These are phyloP conservation scores for Xenops minutus DNA, from an alignment of 2,797 vertebrate species.

Conservation along the genomic window DNA sequence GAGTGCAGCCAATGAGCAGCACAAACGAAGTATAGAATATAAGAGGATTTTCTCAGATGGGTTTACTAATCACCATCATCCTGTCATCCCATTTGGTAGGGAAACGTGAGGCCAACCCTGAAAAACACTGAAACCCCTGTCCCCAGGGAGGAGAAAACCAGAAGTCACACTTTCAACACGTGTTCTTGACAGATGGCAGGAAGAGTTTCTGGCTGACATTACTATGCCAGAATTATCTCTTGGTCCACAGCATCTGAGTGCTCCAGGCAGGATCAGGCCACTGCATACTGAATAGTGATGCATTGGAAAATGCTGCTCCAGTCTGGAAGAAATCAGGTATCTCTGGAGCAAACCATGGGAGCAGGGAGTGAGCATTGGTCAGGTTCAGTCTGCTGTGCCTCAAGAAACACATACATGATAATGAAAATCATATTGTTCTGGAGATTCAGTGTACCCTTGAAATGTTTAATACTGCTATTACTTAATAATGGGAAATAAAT, in stretches of 20 bases:
- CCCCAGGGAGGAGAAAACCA: not conserved
- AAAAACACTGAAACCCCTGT: not conserved
- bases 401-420: rapidly evolving
- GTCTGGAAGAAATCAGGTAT: not conserved
- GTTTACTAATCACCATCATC: not conserved
- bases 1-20: not conserved
- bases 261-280: not conserved
- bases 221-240: not conserved
- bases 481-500: not conserved
- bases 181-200: not conserved
- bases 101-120: not conserved
- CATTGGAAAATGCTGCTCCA: not conserved
- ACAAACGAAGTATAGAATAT: not conserved
- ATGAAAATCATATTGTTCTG: not conserved
- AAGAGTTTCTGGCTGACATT: not conserved
- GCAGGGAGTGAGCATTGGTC: rapidly evolving
- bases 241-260: not conserved
- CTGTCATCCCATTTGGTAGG: not conserved
- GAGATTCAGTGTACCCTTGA: not conserved
- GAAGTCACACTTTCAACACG: not conserved
- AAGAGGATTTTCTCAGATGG: conserved; percentile 39
- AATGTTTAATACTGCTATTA: not conserved
- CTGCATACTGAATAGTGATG: rapidly evolving
- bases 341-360: not conserved
- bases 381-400: not conserved